A percentile compares a stretch with the other conserved stretches of the same genome.
These are phyloP conservation scores for Cepaea nemoralis DNA, from an alignment of 1,140 invertebrate species.

Conservation along the genomic window DNA sequence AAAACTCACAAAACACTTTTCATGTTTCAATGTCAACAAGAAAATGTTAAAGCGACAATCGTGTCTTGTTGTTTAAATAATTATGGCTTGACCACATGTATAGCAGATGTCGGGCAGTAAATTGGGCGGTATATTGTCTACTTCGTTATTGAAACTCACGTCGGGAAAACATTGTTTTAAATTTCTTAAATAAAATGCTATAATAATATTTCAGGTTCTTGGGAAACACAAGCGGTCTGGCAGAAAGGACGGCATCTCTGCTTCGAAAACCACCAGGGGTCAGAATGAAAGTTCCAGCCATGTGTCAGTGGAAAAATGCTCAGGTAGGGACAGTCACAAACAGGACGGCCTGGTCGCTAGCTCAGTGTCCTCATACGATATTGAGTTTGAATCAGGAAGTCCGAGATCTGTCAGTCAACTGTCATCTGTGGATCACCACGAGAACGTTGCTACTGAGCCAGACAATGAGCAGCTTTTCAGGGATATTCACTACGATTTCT, in stretches of 20 bases:
- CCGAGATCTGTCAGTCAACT: neutral
- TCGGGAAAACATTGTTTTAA: no score
- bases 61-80: no score
- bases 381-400: neutral
- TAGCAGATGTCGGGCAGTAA: no score
- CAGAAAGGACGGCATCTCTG: neutral
- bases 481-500: neutral
- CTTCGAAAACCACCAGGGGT: neutral
- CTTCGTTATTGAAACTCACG: no score
- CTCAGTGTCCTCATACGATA: neutral
- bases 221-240: neutral
- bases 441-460: neutral
- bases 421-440: neutral
- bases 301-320: neutral
- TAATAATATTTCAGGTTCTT: neutral
- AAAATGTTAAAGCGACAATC: no score
- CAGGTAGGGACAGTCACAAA: neutral
- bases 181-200: no score
- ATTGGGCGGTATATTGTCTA: no score
- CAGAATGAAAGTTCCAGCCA: neutral
- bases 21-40: no score
- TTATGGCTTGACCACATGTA: no score
- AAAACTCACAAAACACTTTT: no score
- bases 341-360: neutral
- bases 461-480: neutral